Conservation (phyloP, 2,113 vertebrate species). For the Pimephales promelas region DNA sequence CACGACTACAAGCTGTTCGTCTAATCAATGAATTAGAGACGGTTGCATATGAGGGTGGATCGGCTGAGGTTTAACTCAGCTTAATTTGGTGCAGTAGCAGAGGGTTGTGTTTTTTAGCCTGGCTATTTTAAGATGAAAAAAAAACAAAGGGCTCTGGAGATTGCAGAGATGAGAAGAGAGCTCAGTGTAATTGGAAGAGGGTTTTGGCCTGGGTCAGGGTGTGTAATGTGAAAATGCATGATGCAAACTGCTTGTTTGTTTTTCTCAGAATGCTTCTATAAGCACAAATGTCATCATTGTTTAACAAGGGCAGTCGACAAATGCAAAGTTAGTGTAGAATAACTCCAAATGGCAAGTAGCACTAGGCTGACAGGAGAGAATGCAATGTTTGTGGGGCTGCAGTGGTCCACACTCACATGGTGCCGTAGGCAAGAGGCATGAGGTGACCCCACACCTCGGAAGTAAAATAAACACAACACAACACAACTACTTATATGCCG, state of each 20-base stretch:
- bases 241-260: neutral
- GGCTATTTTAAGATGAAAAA: conserved; percentile 24
- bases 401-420: neutral
- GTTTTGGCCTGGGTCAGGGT: neutral
- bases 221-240: conserved; percentile 7
- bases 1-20: conserved; percentile 9
- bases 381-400: neutral
- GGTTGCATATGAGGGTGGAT: conserved; percentile 7
- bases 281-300: conserved; percentile 4
- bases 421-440: conserved; percentile 9
- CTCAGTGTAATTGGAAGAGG: conserved; percentile 29
- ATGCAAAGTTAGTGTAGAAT: neutral
- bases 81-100: conserved; percentile 37
- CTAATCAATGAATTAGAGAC: conserved; percentile 23
- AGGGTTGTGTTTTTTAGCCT: conserved; percentile 16
- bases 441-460: neutral
- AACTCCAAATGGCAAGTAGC: neutral
- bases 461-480: neutral
- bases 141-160: conserved; percentile 22
- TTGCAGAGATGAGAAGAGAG: neutral
- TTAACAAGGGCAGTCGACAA: neutral
- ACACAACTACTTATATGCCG: neutral
- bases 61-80: conserved; percentile 17
- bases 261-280: conserved; percentile 15
- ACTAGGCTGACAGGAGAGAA: neutral